A percentile compares a stretch with the other conserved stretches of the same genome.
These are phyloP conservation scores for Chalcis sispes DNA, from an alignment of 2,888 invertebrate genomes.

Conservation along the genomic window DNA sequence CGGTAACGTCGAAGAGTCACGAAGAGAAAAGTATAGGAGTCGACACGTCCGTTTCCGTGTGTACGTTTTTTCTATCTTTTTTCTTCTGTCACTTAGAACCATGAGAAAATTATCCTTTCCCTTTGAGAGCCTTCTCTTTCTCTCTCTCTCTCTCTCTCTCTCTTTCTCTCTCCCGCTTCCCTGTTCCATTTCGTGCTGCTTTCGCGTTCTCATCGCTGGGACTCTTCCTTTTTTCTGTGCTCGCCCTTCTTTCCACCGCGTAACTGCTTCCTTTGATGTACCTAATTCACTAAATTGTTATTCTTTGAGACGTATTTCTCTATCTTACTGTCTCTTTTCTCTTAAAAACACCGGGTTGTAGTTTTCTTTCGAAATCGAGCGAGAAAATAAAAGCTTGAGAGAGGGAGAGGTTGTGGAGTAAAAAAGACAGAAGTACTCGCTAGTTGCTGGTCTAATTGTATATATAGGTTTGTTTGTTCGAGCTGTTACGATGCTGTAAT, in stretches of 20 bases:
- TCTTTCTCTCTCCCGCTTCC: too few relatives aligned
- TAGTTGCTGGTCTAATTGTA: conserved; percentile 20
- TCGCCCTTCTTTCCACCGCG: too few relatives aligned
- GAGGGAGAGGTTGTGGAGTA: neutral
- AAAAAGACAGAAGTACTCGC: neutral
- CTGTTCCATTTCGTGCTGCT: neutral
- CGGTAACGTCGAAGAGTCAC: neutral
- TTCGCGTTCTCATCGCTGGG: neutral
- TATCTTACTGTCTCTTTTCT: neutral
- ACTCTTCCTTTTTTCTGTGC: too few relatives aligned
- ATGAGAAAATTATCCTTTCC: conserved; percentile 60
- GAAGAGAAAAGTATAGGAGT: neutral
- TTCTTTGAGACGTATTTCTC: conserved; percentile 64
- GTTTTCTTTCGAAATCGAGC: neutral
- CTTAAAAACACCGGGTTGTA: neutral
- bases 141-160: conserved; percentile 27
- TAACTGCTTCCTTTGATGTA: conserved; percentile 66
- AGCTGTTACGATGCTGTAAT: conserved; percentile 46
- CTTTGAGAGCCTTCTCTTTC: conserved; percentile 58
- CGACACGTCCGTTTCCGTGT: conserved; percentile 19
- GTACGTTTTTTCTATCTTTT: conserved; percentile 54
- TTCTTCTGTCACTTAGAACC: conserved; percentile 64
- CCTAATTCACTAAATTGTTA: conserved; percentile 73
- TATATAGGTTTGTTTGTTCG: conserved; percentile 45
- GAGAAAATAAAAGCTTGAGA: conserved; percentile 9